Conservation (phyloP, 2,797 vertebrate genomes). For the Rhinatrema bivittatum region DNA sequence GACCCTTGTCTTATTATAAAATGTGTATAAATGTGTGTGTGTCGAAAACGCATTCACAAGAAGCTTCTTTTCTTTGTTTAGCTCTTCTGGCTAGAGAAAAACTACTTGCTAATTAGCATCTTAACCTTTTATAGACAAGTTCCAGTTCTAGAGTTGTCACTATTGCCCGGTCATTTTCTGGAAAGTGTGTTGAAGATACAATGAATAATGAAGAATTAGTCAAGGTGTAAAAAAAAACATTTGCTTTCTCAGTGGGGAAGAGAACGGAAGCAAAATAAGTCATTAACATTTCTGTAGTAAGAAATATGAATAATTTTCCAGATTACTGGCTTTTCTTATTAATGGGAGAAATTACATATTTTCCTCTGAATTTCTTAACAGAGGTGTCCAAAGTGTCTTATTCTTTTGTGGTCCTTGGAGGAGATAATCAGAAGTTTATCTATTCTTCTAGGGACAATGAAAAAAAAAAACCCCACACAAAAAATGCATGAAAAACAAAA, state of each 20-base stretch:
- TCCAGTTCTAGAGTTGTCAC: no score
- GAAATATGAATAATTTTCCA: slow-evolving; percentile 34
- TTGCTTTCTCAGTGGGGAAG: slow-evolving; percentile 11
- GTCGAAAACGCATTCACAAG: slow-evolving; percentile 5
- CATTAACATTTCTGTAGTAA: slow-evolving; percentile 28
- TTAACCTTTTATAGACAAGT: slow-evolving; percentile 44
- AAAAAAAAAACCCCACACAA: no score
- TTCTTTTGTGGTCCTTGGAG: no score
- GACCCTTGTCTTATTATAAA: slow-evolving; percentile 9
- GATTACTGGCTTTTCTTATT: slow-evolving; percentile 17
- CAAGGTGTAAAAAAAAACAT: slow-evolving; percentile 40
- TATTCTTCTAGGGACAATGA: no score
- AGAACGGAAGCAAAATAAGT: slow-evolving; percentile 11
- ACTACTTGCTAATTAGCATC: slow-evolving; percentile 47
- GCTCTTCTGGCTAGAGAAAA: slow-evolving; percentile 23
- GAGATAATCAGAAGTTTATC: no score
- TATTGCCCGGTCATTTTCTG: slow-evolving; percentile 30
- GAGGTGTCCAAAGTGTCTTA: no score
- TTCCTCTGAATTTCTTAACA: no score
- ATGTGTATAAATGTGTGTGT: slow-evolving; percentile 17
- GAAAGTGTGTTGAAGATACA: slow-evolving; percentile 35
- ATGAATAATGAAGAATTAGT: slow-evolving; percentile 32
- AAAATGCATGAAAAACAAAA: no score
- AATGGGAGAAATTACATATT: slow-evolving; percentile 19
- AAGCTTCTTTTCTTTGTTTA: slow-evolving; percentile 17